Base-by-base conservation (phyloP, 2,797 vertebrate species). In the Ibycter americanus region DNA sequence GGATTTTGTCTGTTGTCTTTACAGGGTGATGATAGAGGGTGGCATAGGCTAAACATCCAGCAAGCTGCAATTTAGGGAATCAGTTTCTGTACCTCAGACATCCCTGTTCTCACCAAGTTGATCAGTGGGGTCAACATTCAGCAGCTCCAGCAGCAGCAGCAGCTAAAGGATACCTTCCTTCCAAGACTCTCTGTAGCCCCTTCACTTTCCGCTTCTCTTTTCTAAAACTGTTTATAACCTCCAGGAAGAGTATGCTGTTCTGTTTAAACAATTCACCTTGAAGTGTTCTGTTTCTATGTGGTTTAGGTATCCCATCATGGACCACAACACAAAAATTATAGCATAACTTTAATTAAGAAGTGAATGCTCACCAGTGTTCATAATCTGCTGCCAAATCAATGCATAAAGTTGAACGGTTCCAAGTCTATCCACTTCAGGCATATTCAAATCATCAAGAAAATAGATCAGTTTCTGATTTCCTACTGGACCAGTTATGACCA, bases 401-500 rank as follows among this genome's bases (percentile, higher is more conserved):
- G 98, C 91, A 68, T 98, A 98, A 85, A 98, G 98, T 76, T 98
- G 97, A 78, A 98, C 97, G 15, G 97, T 98, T 96, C 98, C 98
- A 25, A 98, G 98, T 34, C 49, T 78, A 90, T 98, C 98, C 65
- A 98, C 97, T 93, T 98, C 98, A 25, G 98, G 98, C 97, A 98
- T 97, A 93, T 99, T 99, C 92, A 99, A 93, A 89, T 99, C 98
- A 52, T 99, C 98, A 65, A 99, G 98, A 89, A 99, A 98, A 97
- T 97, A 99, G 47, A 98, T 83, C 81, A 99, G 92, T 83, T 97
- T 99, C 90, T 98, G 98, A 97, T 98, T 99, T 91, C 98, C 98
- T 74, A 95, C 74, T 34, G 98, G 98, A 49, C 98, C 97, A 99
- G 77, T 92, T 98, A 87, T 96, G 97, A 29, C 98, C 98, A 58